Conservation (phyloP, 2,888 invertebrate genomes). For the Orthosia incerta region DNA sequence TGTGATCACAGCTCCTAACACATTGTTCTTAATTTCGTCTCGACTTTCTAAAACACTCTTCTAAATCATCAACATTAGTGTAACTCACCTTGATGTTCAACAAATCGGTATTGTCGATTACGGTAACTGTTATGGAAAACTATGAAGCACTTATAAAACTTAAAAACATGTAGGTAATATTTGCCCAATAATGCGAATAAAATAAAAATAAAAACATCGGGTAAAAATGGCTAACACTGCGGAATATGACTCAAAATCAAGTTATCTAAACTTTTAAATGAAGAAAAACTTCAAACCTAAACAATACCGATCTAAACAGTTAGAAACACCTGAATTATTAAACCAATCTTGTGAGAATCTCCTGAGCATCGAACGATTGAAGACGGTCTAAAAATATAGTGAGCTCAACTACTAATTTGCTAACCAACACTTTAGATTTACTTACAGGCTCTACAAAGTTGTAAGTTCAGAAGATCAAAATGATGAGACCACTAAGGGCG, state of each 20-base stretch:
- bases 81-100: constrained; percentile 31
- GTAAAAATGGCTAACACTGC: not conserved
- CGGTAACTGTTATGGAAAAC: not conserved
- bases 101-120: constrained; percentile 10
- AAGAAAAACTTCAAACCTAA: constrained; percentile 5
- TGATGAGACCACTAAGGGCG: not conserved
- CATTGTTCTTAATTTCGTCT: constrained; percentile 50
- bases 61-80: constrained; percentile 38
- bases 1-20: constrained; percentile 29
- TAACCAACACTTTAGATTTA: constrained; percentile 15
- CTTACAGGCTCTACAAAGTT: constrained; percentile 7
- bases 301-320: not conserved
- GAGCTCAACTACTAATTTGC: not conserved
- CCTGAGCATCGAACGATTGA: not conserved
- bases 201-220: not conserved
- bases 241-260: not conserved
- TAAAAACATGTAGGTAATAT: not conserved
- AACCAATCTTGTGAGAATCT: constrained; percentile 30
- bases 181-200: not conserved
- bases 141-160: not conserved
- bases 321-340: constrained; percentile 14
- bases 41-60: constrained; percentile 53
- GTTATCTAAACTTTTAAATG: not conserved
- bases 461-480: not conserved
- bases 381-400: constrained; percentile 25